Conservation (phyloP, 30 jellyfish, hydroid and myxozoan species). For the Hydractinia symbiolongicarpus region DNA sequence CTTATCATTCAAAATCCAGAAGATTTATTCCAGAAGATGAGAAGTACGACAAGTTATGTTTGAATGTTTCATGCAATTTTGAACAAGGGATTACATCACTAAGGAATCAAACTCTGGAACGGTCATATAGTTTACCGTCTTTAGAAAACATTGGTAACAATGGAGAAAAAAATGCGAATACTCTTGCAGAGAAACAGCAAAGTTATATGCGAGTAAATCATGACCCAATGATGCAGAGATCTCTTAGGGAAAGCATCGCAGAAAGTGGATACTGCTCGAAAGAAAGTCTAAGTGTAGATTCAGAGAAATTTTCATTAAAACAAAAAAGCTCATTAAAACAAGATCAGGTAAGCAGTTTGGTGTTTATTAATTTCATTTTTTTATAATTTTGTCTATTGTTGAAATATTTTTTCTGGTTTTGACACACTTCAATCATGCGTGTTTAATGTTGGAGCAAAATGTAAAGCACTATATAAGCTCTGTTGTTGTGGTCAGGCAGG, state of each 20-base stretch:
- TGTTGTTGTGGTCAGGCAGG: no score
- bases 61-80: not conserved
- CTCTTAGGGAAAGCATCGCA: not conserved
- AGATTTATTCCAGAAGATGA: not conserved
- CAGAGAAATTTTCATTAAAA: no score
- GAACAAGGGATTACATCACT: no score
- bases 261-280: constrained; percentile 16
- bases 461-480: no score
- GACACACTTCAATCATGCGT: no score
- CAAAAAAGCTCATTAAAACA: no score
- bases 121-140: constrained; percentile 1
- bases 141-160: not conserved
- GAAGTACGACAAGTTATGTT: not conserved
- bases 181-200: not conserved
- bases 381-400: no score
- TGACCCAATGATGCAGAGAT: not conserved
- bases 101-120: not conserved
- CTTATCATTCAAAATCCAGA: not conserved
- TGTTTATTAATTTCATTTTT: no score
- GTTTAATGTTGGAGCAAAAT: no score
- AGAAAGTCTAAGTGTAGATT: constrained; percentile 3
- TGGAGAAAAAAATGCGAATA: not conserved
- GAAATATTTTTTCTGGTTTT: no score
- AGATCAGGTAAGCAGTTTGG: no score
- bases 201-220: not conserved